phyloP scores from a whole-genome alignment of 1,140 invertebrate species.

The Hyphantria cunea region DNA sequence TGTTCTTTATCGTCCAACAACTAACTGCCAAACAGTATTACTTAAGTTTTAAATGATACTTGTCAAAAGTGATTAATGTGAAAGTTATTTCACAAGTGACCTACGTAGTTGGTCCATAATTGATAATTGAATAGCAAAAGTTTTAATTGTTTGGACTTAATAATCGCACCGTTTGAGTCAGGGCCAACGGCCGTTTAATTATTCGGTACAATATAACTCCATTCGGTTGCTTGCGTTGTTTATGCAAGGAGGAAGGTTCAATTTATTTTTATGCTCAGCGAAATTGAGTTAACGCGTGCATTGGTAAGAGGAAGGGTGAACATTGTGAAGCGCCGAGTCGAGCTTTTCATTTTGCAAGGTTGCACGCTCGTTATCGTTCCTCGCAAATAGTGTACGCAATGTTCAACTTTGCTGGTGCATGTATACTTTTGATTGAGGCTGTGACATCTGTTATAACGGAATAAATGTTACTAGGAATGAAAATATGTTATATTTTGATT shows the following conservation, averaged over 20 bases:
- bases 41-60: not conserved
- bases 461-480: no score
- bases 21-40: no score
- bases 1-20: no score
- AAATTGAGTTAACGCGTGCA: slow-evolving; percentile 23
- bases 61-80: slow-evolving; percentile 56
- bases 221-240: slow-evolving; percentile 37
- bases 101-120: slow-evolving; percentile 64
- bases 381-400: slow-evolving; percentile 11
- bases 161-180: slow-evolving; percentile 53
- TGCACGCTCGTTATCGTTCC: slow-evolving; percentile 11
- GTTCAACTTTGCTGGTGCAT: not conserved
- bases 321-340: slow-evolving; percentile 5
- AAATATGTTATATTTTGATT: no score
- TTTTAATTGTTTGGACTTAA: slow-evolving; percentile 66
- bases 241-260: slow-evolving; percentile 27
- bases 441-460: no score
- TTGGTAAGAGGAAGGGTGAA: slow-evolving; percentile 16
- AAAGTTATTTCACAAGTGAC: slow-evolving; percentile 54
- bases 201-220: slow-evolving; percentile 51
- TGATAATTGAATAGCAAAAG: slow-evolving; percentile 65
- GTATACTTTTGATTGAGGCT: no score
- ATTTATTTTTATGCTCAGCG: slow-evolving; percentile 30
- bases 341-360: slow-evolving; percentile 22
- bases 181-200: slow-evolving; percentile 48